Conservation (phyloP, 1,140 invertebrate species). For the Steinernema feltiae region DNA sequence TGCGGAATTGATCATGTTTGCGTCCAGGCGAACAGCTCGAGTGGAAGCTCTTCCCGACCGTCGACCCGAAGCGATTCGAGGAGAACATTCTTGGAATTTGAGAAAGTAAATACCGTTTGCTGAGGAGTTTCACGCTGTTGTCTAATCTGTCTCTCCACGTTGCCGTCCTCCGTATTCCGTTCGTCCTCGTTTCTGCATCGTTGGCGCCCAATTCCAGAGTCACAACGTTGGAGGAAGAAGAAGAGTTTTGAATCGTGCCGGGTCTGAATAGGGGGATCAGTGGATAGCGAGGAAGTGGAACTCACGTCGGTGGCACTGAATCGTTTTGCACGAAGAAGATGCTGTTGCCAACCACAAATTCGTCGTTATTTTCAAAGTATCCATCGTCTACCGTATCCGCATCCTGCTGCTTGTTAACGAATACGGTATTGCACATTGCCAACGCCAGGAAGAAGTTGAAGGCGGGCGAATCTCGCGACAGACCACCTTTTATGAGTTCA, state of each 20-base stretch:
- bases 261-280: neutral
- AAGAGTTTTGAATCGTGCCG: neutral
- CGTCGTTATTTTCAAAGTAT: neutral
- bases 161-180: neutral
- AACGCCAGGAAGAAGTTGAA: slow-evolving; percentile 80
- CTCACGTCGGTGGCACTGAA: neutral
- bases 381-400: neutral
- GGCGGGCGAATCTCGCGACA: neutral
- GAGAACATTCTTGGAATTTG: slow-evolving; percentile 11
- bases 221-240: neutral
- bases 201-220: neutral
- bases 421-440: slow-evolving; percentile 89
- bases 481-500: slow-evolving; percentile 29
- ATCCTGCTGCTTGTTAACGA: slow-evolving; percentile 63
- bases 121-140: neutral
- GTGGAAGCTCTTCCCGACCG: slow-evolving; percentile 37
- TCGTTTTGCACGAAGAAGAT: neutral
- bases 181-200: neutral
- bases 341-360: neutral
- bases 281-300: neutral
- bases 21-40: slow-evolving; percentile 30
- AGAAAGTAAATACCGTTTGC: neutral
- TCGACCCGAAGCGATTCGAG: slow-evolving; percentile 31
- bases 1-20: too few species aligned
- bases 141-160: neutral